Base-by-base conservation (phyloP, 1,140 invertebrate genomes). In the Papilio aristodemus region DNA sequence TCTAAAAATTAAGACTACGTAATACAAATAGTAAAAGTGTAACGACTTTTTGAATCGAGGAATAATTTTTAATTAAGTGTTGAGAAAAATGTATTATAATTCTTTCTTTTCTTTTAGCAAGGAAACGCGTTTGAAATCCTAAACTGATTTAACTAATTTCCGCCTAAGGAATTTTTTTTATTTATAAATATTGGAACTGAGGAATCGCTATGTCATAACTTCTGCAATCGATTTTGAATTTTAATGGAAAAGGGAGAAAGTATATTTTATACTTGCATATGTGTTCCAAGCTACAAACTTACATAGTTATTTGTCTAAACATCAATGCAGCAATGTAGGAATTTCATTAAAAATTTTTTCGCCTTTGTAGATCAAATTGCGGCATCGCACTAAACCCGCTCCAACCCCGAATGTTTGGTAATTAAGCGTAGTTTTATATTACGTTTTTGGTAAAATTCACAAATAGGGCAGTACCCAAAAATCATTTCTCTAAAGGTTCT, bases 351-450 rank as follows among this genome's bases (percentile, higher is more conserved):
- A 64, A 46, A 22, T 8, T 43, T 43, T 64, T 43, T 46, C 5
- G 39, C 37, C 62, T 64, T 64, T 64, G 37, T 64, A 43, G 22
- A 43, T 46, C 39, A 43, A 64, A 64, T 27, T 64, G 62, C 62
- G 39, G 39, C 37, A 43, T 43, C 39, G 37, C 62, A 41, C 39
- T 64, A 64, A 39, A 64, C 17, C 62, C 46, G 19, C 22, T 9
- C 22, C 22, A 64, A 64, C 19, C 37, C 8, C 62, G 39, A 64
- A 64, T 43, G 39, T 39, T 64, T 39, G 39, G 39, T 64, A 64
- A 64, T 64, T 64, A 64, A 64, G 39, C 39, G 62, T 22, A 43
- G 62, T 64, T 64, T 41, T 43, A 64, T 43, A 64, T 46, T 13
- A 38, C 37, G 38, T 64, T 46, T 64, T 64, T 41, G 39, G 39